Conservation (phyloP, 2,888 invertebrate species). For the Limnephilus auricula region DNA sequence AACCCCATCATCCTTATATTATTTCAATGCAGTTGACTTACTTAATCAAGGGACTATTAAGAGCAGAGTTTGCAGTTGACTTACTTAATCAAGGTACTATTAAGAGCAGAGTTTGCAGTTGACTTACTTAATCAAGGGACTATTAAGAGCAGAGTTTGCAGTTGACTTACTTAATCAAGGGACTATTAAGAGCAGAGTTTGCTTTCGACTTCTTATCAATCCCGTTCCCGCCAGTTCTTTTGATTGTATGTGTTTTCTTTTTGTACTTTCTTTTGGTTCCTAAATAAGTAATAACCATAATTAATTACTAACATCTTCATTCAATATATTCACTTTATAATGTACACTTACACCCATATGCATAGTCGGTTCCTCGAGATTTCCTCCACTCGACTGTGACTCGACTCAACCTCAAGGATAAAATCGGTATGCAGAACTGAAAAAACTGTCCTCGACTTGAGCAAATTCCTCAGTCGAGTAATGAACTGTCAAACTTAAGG, state of each 20-base stretch:
- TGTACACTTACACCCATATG: too few species aligned
- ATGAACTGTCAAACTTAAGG: too few species aligned
- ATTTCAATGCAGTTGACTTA: not conserved
- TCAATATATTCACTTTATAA: too few species aligned
- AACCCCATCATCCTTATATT: not conserved
- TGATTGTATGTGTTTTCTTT: not conserved
- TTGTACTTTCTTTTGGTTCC: not conserved
- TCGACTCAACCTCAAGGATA: too few species aligned
- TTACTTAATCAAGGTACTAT: conserved; percentile 12
- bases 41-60: conserved; percentile 9
- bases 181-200: not conserved
- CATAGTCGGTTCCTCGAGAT: too few species aligned
- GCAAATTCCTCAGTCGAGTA: too few species aligned
- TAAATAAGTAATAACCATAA: not conserved
- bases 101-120: not conserved
- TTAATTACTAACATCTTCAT: not conserved
- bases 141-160: not conserved
- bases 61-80: not conserved
- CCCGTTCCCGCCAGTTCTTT: not conserved
- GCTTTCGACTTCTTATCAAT: not conserved
- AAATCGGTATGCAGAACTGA: too few species aligned
- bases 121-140: conserved; percentile 1
- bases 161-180: conserved; percentile 21
- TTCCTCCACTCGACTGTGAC: too few species aligned
- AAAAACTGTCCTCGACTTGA: too few species aligned